These are phyloP conservation scores for Dicrurus megarhynchus DNA, from an alignment of 2,113 vertebrate genomes.

Conservation along the genomic window DNA sequence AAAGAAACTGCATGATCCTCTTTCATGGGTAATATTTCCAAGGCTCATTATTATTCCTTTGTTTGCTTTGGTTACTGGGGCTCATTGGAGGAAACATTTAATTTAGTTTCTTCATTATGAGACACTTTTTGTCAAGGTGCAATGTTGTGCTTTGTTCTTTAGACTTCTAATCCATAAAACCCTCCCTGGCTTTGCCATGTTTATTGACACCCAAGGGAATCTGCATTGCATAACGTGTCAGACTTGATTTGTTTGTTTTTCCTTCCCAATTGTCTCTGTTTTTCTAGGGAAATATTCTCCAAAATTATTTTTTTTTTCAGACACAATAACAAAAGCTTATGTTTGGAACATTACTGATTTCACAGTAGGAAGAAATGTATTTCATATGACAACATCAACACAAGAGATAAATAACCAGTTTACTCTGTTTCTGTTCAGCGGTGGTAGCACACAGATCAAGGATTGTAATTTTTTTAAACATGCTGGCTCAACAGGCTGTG, in stretches of 20 bases:
- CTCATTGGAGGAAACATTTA: conserved; percentile 45
- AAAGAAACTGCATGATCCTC: conserved; percentile 70
- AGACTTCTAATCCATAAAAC: conserved; percentile 21
- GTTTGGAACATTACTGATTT: not conserved
- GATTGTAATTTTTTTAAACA: not conserved
- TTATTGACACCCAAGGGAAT: conserved; percentile 43
- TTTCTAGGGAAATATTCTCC: not conserved
- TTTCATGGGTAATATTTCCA: conserved; percentile 55
- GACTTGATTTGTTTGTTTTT: conserved; percentile 1
- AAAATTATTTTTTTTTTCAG: not conserved
- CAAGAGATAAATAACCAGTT: not conserved
- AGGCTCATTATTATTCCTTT: conserved; percentile 60
- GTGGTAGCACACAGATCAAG: not conserved
- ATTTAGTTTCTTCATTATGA: conserved; percentile 61
- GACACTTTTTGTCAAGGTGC: conserved; percentile 53
- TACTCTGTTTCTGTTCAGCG: not conserved
- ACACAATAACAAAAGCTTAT: not conserved
- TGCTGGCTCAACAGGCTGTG: not conserved
- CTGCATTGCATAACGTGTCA: not conserved
- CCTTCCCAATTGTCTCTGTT: not conserved
- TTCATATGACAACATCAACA: not conserved
- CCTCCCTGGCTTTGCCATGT: not conserved
- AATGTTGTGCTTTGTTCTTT: conserved; percentile 11
- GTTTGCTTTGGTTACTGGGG: conserved; percentile 80
- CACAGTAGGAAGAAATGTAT: not conserved